A percentile compares a stretch with the other conserved stretches of the same genome.
Conservation (phyloP, 2,888 invertebrate species). For the Lordiphosa fenestrarum region DNA sequence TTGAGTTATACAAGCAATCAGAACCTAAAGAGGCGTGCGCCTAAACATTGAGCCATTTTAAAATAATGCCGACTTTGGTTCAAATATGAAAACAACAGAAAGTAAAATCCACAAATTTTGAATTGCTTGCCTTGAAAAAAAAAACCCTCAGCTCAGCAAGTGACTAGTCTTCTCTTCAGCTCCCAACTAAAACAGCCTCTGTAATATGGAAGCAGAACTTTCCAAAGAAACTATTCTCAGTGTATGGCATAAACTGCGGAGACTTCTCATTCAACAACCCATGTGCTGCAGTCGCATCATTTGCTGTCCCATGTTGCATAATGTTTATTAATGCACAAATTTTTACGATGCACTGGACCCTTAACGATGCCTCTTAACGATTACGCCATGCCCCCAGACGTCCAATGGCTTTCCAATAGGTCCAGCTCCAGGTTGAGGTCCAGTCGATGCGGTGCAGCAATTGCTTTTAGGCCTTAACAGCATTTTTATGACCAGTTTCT, state of each 20-base stretch:
- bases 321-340: conserved; percentile 70
- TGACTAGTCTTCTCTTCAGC: no score
- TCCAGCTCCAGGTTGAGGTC: conserved; percentile 14
- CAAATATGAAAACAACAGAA: no score
- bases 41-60: no score
- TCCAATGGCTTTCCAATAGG: conserved; percentile 44
- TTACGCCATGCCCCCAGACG: conserved; percentile 33
- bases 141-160: no score
- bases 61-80: no score
- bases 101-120: no score
- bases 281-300: conserved; percentile 41
- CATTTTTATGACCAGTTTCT: conserved; percentile 44
- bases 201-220: background rate
- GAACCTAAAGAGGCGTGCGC: no score
- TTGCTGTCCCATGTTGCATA: conserved; percentile 59
- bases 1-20: no score
- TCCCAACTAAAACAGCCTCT: no score
- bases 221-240: background rate
- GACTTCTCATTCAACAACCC: conserved; percentile 28
- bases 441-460: conserved; percentile 24
- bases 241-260: conserved; percentile 6
- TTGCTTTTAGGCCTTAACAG: conserved; percentile 59
- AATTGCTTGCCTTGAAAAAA: no score
- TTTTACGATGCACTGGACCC: conserved; percentile 60
- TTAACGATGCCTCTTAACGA: conserved; percentile 65